Evolutionary conservation across 1,140 invertebrate species (phyloP).

Genomic region (Lepidurus couesii): DNA sequence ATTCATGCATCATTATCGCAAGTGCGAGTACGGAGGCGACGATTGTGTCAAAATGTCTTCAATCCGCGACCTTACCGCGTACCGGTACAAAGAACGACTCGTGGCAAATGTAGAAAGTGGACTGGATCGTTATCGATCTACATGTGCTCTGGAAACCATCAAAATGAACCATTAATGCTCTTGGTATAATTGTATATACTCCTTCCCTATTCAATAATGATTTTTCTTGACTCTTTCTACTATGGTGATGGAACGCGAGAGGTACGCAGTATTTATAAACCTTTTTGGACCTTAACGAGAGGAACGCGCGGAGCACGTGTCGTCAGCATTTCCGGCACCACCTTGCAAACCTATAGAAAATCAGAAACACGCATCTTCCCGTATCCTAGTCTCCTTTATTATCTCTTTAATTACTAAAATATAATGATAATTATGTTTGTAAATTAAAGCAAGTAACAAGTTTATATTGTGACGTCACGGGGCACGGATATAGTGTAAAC

Average conservation of each 20-base stretch:
- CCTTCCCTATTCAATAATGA: background rate
- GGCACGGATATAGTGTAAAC: background rate
- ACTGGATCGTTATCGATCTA: constrained; percentile 10
- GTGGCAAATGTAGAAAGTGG: background rate
- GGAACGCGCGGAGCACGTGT: background rate
- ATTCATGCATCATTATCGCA: constrained; percentile 85
- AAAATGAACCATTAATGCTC: background rate
- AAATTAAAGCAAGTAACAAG: background rate
- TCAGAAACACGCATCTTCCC: background rate
- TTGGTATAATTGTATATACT: background rate
- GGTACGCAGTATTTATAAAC: background rate
- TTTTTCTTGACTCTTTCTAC: background rate
- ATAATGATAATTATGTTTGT: background rate
- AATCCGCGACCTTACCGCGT: constrained; percentile 60
- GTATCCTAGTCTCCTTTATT: background rate
- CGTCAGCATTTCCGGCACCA: too few species aligned
- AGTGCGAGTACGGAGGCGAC: constrained; percentile 76
- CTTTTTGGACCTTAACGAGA: background rate
- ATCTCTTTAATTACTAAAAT: background rate
- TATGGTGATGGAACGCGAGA: background rate
- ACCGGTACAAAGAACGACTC: constrained; percentile 48
- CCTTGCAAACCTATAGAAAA: too few species aligned
- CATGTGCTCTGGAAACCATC: background rate
- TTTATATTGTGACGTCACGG: background rate
- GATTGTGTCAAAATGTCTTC: constrained; percentile 68